Base-by-base conservation (phyloP, 1,140 invertebrate genomes). In the Drosophila bocki region DNA sequence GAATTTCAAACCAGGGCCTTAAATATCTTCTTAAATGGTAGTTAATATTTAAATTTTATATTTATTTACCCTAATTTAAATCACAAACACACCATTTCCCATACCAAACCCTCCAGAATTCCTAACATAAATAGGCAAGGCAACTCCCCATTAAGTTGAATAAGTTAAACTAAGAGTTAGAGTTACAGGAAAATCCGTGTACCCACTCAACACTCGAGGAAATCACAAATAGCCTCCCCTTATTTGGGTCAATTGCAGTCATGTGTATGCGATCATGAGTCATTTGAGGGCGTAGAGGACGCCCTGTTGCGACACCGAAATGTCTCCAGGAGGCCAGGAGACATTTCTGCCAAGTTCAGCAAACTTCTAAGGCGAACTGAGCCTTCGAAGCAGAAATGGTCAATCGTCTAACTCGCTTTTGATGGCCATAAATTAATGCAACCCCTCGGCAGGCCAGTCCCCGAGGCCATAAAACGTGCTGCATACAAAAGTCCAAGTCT, bases 391-490 rank as follows among this genome's bases (percentile, higher is more conserved):
- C 60, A 13, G 33, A 62, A 65, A 50, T 42, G 44, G 53, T 60
- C 69, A 60, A 72, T 72, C 45, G 69, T 48, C 67, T 32, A 72
- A 72, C 69, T 72, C 37, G 69, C 37, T 51, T 72, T 71, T 72
- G 67, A 72, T 72, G 37, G 67, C 68, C 69, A 72, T 72, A 72
- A 72, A 72, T 72, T 60, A 71, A 72, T 37, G 44, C 69, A 42
- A 22, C 69, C 44, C 32, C 12, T 26, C 32, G 19, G 47, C 26
- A 39, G 51, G 37, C 45, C 70, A 33, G 67, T 57, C 45, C 70
- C 65, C 17, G 67, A 42, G 69, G 69, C 69, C 69, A 72, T 72
- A 72, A 72, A 72, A 72, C 69, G 69, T 72, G 69, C 67, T 59
- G 54, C 69, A 59, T 41, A 72, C 53, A 22, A 50, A 6, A 42